A percentile compares a stretch with the other conserved stretches of the same genome.
These are phyloP conservation scores for Isichthys henryi DNA, from an alignment of 2,113 vertebrate species.

Conservation along the genomic window DNA sequence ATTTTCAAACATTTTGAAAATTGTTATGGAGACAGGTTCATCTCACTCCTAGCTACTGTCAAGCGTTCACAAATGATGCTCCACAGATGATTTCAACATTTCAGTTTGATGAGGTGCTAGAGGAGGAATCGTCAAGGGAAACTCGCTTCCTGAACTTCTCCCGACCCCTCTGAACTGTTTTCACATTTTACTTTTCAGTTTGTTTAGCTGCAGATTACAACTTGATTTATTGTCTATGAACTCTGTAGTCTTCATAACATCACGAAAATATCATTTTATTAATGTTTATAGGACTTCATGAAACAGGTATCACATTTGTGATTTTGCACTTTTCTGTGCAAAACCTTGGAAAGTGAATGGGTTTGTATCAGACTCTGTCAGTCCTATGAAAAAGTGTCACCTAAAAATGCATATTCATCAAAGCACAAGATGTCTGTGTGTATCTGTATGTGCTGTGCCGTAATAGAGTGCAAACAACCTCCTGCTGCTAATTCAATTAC, in stretches of 20 bases:
- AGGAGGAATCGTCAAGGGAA: not conserved
- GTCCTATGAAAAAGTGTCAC: not conserved
- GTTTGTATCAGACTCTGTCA: not conserved
- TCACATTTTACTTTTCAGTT: not conserved
- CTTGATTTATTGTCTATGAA: not conserved
- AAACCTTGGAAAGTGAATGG: not conserved
- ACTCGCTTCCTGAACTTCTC: not conserved
- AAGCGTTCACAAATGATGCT: not conserved
- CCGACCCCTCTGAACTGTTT: not conserved
- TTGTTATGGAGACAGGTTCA: not conserved
- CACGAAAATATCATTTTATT: not conserved
- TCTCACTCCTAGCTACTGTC: constrained; percentile 23
- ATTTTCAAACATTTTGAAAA: not conserved
- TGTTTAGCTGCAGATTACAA: not conserved
- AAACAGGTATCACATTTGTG: not conserved
- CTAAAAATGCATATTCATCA: not conserved
- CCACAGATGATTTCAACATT: not conserved
- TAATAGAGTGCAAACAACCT: constrained; percentile 1
- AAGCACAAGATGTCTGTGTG: not conserved
- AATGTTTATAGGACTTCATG: not conserved
- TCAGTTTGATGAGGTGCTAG: not conserved
- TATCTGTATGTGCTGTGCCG: not conserved
- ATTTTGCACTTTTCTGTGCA: not conserved
- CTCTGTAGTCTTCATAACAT: not conserved
- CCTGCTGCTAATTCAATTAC: constrained; percentile 18